Conservation (phyloP, 2,797 vertebrate genomes). For the Sparus aurata region DNA sequence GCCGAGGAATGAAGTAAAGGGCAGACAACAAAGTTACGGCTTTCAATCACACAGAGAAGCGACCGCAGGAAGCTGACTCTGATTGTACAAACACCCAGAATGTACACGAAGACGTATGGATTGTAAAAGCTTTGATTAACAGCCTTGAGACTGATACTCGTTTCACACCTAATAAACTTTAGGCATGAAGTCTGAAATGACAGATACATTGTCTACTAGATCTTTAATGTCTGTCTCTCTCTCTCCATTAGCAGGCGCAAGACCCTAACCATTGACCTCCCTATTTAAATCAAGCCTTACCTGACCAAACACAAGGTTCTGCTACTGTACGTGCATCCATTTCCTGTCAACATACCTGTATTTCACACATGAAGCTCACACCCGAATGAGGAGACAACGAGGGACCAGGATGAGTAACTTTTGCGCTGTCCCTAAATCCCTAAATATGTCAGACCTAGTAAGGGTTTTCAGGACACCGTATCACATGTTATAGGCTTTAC, state of each 20-base stretch:
- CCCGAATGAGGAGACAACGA: slow-evolving; percentile 15
- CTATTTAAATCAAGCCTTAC: slow-evolving; percentile 64
- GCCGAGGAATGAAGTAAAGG: slow-evolving; percentile 73
- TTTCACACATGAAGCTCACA: slow-evolving; percentile 19
- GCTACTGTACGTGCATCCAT: slow-evolving; percentile 84
- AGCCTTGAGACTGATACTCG: slow-evolving; percentile 3
- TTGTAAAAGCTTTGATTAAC: slow-evolving; percentile 37
- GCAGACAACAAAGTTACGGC: slow-evolving; percentile 78
- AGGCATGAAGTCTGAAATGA: slow-evolving; percentile 17
- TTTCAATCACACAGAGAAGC: slow-evolving; percentile 63
- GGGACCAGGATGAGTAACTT: slow-evolving; percentile 2
- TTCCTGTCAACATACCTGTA: slow-evolving; percentile 69
- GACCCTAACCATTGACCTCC: slow-evolving; percentile 74
- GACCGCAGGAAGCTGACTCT: slow-evolving; percentile 16
- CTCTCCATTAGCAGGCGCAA: slow-evolving; percentile 85
- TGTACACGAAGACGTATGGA: background rate
- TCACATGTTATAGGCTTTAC: slow-evolving; percentile 19
- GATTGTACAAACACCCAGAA: slow-evolving; percentile 16
- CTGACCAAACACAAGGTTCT: slow-evolving; percentile 83
- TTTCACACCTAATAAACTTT: slow-evolving; percentile 47
- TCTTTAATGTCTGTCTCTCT: slow-evolving; percentile 38
- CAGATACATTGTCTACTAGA: background rate
- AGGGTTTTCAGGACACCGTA: slow-evolving; percentile 3
- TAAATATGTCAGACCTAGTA: background rate
- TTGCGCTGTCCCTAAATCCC: background rate